A percentile compares a stretch with the other conserved stretches of the same genome.
Conservation (phyloP, 2,888 invertebrate genomes). For the Drosophila yooni region DNA sequence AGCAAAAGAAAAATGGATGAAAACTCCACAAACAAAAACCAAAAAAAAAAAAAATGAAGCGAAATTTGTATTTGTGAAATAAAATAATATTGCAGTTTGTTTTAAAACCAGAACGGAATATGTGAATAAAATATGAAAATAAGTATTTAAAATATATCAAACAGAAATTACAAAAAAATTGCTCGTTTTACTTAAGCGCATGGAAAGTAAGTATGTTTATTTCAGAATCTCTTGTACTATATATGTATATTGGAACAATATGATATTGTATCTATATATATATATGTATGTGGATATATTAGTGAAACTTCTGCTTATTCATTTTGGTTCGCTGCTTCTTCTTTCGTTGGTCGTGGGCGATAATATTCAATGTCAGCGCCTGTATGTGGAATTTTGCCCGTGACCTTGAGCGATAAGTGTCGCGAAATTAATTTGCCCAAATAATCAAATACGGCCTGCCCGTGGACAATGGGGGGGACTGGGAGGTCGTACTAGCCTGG, state of each 20-base stretch:
- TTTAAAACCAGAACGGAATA: slow-evolving; percentile 75
- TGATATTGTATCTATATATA: background rate
- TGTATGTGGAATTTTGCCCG: slow-evolving; percentile 73
- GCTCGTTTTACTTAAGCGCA: slow-evolving; percentile 28
- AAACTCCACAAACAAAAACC: slow-evolving; percentile 52
- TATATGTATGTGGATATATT: background rate
- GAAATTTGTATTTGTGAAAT: slow-evolving; percentile 76
- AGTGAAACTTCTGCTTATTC: slow-evolving; percentile 10
- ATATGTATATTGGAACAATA: slow-evolving; percentile 7
- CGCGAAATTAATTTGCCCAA: slow-evolving; percentile 77
- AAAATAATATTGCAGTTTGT: slow-evolving; percentile 78
- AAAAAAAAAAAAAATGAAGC: slow-evolving; percentile 20
- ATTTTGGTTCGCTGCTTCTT: slow-evolving; percentile 13
- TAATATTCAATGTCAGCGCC: slow-evolving; percentile 77
- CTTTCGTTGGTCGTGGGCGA: slow-evolving; percentile 38
- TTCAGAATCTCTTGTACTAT: slow-evolving; percentile 25
- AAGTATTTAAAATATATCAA: slow-evolving; percentile 77
- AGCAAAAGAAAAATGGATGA: slow-evolving; percentile 39
- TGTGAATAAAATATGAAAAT: slow-evolving; percentile 77
- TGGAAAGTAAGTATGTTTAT: background rate
- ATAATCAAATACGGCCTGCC: slow-evolving; percentile 67
- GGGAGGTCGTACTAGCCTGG: background rate
- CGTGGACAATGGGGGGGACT: slow-evolving; percentile 6
- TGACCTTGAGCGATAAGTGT: slow-evolving; percentile 83
- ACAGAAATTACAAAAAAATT: slow-evolving; percentile 60